Base-by-base conservation (phyloP, 2,888 invertebrate species). In the Ischnus inquisitorius region DNA sequence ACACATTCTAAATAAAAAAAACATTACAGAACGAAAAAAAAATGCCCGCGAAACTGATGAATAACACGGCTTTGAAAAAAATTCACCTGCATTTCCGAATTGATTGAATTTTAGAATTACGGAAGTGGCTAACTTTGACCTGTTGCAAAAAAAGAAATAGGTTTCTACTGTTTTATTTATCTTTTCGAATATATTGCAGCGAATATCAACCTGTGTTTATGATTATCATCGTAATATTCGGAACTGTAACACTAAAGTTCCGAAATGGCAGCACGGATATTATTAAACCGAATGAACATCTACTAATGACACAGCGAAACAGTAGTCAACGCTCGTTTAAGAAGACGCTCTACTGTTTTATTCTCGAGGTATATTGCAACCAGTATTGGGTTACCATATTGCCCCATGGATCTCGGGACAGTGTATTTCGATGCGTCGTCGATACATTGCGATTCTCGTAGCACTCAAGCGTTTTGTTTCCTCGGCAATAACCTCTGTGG, bases 301-400 rank as follows among this genome's bases (percentile, higher is more conserved):
- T n/a, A 14, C 48, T 28, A 39, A 81, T 76, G 64, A 10, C 25
- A 19, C 22, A 14, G 19, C 25, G 41, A 25, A n/a, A 69, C 69
- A 28, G 81, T 76, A 69, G 75, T 81, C 69, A 51, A 28, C 54
- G 75, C 51, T 51, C 69, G 57, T 81, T 76, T 81, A 51, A 34
- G 25, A 22, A 34, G 75, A 76, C 46, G 51, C 51, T 76, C 51
- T n/a, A 62, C 43, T 25, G 80, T 72, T 75, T 41, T 62, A 22
- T 75, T 68, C 75, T 76, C 75, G 41, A 62, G 64, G 60, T 54
- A 81, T 76, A 54, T 54, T 75, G 60, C 67, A 62, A n/a, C 54
- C 46, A 74, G 68, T 80, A 74, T 67, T 74, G 25, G 79, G 46
- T 79, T 74, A 74, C 67, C 22, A 48, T 60, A 68, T 80, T 74